Percentiles rank a stretch among this genome's conserved stretches.
These are phyloP conservation scores for Drosophila meridionalis DNA, from an alignment of 2,888 invertebrate genomes.

Conservation along the genomic window DNA sequence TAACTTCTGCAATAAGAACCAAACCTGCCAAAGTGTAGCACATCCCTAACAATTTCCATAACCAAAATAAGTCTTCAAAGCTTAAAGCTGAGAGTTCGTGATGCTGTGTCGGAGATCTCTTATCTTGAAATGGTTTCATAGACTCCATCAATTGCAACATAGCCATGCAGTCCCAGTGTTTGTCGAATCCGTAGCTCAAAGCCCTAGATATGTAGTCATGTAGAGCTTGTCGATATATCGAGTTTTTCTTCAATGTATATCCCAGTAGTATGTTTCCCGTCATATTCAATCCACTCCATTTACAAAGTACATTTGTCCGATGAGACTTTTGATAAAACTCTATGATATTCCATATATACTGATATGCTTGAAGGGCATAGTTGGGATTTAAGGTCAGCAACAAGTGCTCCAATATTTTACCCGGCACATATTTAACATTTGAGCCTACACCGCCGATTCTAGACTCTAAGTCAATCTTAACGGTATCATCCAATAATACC, in stretches of 20 bases:
- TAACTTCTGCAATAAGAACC: conserved; percentile 13
- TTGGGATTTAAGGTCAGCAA: background rate
- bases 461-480: background rate
- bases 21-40: background rate
- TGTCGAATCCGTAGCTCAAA: background rate
- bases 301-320: conserved; percentile 1
- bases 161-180: background rate
- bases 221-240: conserved; percentile 4
- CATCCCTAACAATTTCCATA: conserved; percentile 13
- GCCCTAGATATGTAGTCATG: conserved; percentile 2
- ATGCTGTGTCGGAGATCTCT: background rate
- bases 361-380: conserved; percentile 1
- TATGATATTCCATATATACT: background rate
- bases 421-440: background rate
- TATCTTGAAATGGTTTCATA: background rate
- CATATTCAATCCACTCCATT: background rate
- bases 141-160: background rate
- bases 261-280: background rate
- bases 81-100: background rate
- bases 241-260: conserved; percentile 10
- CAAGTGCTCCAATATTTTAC: rapidly evolving
- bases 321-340: conserved; percentile 1
- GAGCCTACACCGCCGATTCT: rapidly evolving
- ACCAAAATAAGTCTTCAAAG: conserved; percentile 4
- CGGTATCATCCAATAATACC: background rate